Percentiles rank a stretch among this genome's conserved stretches.
phyloP scores from a whole-genome alignment of 2,797 vertebrate species.

The Bradypodion ventrale region DNA sequence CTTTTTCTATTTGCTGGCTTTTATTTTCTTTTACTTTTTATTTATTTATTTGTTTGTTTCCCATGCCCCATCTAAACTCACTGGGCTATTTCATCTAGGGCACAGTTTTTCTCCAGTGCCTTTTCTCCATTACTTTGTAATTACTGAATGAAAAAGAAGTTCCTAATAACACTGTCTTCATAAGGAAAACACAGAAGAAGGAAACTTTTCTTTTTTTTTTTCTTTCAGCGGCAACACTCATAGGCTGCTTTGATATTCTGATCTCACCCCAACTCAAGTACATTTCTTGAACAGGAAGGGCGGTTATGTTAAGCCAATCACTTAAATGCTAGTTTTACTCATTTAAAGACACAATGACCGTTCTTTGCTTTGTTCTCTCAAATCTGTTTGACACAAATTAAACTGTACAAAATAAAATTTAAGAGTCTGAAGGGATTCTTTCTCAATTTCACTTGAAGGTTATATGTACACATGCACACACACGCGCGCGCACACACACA shows the following conservation, averaged over 20 bases:
- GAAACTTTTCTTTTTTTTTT: conserved; percentile 8
- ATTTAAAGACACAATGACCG: conserved; percentile 55
- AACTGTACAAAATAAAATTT: conserved; percentile 57
- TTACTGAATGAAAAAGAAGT: conserved; percentile 19
- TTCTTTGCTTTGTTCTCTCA: conserved; percentile 61
- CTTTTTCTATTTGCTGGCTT: conserved; percentile 26
- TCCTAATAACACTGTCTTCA: neutral
- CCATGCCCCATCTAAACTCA: conserved; percentile 2
- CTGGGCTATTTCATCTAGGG: neutral
- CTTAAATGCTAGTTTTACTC: conserved; percentile 59
- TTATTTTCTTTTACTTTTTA: neutral
- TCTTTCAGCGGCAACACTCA: neutral
- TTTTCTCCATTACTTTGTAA: conserved; percentile 31
- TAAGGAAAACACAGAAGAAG: conserved; percentile 26
- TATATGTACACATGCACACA: neutral
- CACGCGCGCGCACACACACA: too few relatives aligned
- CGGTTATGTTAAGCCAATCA: conserved; percentile 60
- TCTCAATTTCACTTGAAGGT: conserved; percentile 47
- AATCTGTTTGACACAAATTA: conserved; percentile 69
- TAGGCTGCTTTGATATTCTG: conserved; percentile 64
- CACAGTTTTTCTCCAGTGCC: conserved; percentile 31
- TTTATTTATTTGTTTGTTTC: conserved; percentile 30
- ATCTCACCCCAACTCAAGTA: conserved; percentile 59
- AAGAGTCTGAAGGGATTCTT: conserved; percentile 48
- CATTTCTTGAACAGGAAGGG: conserved; percentile 60